Base-by-base conservation (phyloP, 2,113 vertebrate genomes). In the Syngnathus scovelli region DNA sequence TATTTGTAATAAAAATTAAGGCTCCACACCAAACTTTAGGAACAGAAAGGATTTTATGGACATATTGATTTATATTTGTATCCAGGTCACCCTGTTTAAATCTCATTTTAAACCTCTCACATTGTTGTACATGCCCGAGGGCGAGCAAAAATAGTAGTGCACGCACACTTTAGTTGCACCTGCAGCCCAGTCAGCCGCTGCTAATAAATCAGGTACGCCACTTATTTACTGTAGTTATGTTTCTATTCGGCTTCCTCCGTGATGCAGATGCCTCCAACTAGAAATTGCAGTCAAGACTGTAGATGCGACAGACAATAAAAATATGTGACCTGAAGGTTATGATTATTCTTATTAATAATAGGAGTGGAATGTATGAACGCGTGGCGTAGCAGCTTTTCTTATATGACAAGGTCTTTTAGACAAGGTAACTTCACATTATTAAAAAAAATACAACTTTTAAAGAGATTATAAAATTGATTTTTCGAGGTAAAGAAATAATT, bases 121-220 rank as follows among this genome's bases (percentile, higher is more conserved):
- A 27, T 55, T 33, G 52, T 27, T 27, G 23, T 11, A 55, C 27
- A 11, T 27, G 52, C 52, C n/a, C 2, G 43, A 27, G 52, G 52
- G 23, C 4, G 12, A 15, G 23, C 38, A 43, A 13, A 61, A 61
- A 61, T 61, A 41, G 59, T n/a, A 21, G 38, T 27, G 27, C 2
- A 27, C 59, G 1, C 37, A 10, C n/a, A 10, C 21, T 61, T 41
- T 19, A 21, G 59, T 41, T 11, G 59, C 59, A 61, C 59, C 59
- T 61, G 59, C 59, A 61, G 39, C 59, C 59, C 59, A 43, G 59
- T 61, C 59, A 21, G 59, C 38, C 59, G 38, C 10, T n/a, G 59
- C 38, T 41, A 12, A 41, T 61, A 61, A 41, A 61, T 61, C 59
- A 61, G n/a, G 37, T 21, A 10, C 9, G 3, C 59, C 59, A 13